Base-by-base conservation (phyloP, 2,888 invertebrate species). In the Chrysotoxum bicinctum region DNA sequence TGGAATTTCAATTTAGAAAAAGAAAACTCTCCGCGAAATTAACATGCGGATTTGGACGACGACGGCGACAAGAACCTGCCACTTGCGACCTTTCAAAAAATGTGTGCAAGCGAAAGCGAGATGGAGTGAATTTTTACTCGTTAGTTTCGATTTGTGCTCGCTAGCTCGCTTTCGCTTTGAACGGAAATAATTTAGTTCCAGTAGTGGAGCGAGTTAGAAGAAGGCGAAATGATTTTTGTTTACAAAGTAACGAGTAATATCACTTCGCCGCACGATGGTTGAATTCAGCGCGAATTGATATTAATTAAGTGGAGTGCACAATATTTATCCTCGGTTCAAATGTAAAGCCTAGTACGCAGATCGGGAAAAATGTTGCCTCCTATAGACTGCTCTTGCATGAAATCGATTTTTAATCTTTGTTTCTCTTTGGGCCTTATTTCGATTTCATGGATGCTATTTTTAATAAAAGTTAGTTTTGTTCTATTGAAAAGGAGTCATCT, bases 31-130 rank as follows among this genome's bases (percentile, higher is more conserved):
- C 77, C 81, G 86, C 62, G 54, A 84, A 87, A 87, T 87, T 87
- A 86, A 77, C 88, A 88, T 87, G 88, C 88, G 88, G 87, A 75
- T 58, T 60, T 69, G n/a, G 58, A 81, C 54, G 76, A 85, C 40
- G 58, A 85, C 50, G 66, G 73, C 66, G 66, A 85, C 56, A 50
- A 72, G 70, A 76, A 87, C 87, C 87, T 87, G 86, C 87, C 88
- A 87, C 87, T 87, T 82, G 88, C 87, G 87, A 88, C 88, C 87
- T 88, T 87, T 88, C 87, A 87, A 88, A 88, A 87, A 86, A 87
- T 87, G 87, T 87, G 77, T 69, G 75, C 32, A 76, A 77, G 76
- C 21, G 77, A 5, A 68, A 85, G n/a, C 48, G 85, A 81, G 85
- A 85, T 35, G 52, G 26, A 7, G 10, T 16, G 60, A 56, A 8